Evolutionary conservation across 1,140 invertebrate species (phyloP), one percentile per base, ranked within the genome.

Genomic region (Popillia japonica): DNA sequence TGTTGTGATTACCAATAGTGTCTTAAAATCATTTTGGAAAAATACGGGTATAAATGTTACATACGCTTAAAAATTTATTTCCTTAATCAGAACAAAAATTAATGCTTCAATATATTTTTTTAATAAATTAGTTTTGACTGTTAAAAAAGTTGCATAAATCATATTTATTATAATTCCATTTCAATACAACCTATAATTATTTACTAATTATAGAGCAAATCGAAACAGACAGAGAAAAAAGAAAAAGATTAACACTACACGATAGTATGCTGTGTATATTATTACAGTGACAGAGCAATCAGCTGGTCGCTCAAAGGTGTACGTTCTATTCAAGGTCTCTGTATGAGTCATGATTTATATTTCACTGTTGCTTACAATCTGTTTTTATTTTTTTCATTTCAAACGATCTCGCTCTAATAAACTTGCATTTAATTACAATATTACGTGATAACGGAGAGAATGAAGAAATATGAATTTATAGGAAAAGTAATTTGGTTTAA

Each of bases 311-410:
- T 68, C 22, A 34, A 17, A 78, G 77, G 77, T 78, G 77, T 72
- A 41, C 72, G 77, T 59, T 41, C 77, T 42, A 48, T 44, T 78
- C 77, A 78, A 78, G 77, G 77, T 78, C 77, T 78, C 17, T 48
- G 8, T 40, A 27, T 78, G 77, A 78, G 27, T 78, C 77, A 78
- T 27, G 7, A 40, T 40, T 9, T 72, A 20, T 64, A 22, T 34
- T 41, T n/a, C 72, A 11, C 61, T 22, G 61, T 22, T 68, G 22
- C 27, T 27, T 34, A 68, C 61, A 68, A 68, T 34, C 61, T 68
- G 61, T 68, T 68, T 68, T 68, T 68, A 68, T 68, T 68, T 68
- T 68, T 22, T 22, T 22, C 22, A 3, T 22, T 68, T 22, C 17
- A 68, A 68, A 10, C 27, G 61, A 68, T 23, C 61, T 68, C 22